These are phyloP conservation scores for Lampris incognitus DNA, from an alignment of 2,113 vertebrate species.

Conservation along the genomic window DNA sequence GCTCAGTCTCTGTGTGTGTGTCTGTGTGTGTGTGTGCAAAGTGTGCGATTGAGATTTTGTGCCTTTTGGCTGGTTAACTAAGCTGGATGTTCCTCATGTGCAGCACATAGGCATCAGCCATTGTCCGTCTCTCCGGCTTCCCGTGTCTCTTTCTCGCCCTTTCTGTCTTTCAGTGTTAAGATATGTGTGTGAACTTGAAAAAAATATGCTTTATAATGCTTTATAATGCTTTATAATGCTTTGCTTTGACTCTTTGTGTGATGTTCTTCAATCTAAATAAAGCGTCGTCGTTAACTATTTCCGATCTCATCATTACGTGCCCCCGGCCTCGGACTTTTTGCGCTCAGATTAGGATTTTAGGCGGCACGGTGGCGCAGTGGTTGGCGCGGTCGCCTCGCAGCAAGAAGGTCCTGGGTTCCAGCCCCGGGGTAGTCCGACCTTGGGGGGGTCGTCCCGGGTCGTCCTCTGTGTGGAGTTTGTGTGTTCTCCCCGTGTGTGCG, in stretches of 20 bases:
- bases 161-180: not conserved
- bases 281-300: slow-evolving; percentile 42
- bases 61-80: not conserved
- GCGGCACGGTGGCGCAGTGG: too few species aligned
- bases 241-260: slow-evolving; percentile 46
- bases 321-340: not conserved
- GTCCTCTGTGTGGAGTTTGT: too few species aligned
- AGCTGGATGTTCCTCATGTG: slow-evolving; percentile 13
- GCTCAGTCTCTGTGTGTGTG: slow-evolving; percentile 31
- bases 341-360: not conserved
- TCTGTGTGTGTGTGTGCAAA: not conserved
- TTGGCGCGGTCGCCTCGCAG: too few species aligned
- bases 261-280: slow-evolving; percentile 62
- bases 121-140: slow-evolving; percentile 20
- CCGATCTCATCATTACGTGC: not conserved
- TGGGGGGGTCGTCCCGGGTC: too few species aligned
- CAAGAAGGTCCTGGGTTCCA: too few species aligned
- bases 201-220: too few species aligned
- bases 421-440: too few species aligned
- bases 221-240: slow-evolving; percentile 6
- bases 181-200: too few species aligned
- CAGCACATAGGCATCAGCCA: not conserved
- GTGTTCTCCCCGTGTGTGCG: too few species aligned
- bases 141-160: not conserved
- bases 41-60: not conserved